Conservation (phyloP, 2,888 invertebrate species). For the Opisthograptis luteolata region DNA sequence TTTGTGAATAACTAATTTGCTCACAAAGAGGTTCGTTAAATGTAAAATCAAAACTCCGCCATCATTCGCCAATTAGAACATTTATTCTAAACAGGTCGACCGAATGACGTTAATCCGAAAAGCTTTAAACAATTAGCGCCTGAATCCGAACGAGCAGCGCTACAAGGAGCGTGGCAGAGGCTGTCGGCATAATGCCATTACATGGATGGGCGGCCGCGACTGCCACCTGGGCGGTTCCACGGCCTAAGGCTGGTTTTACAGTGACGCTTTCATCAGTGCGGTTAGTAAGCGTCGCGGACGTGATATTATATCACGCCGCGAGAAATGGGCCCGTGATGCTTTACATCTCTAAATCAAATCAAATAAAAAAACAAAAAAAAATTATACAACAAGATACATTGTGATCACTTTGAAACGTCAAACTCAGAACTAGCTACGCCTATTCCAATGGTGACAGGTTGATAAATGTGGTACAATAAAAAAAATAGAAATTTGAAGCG, state of each 20-base stretch:
- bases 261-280: no score
- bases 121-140: conserved; percentile 30
- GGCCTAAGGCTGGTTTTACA: conserved; percentile 1
- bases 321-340: no score
- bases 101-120: conserved; percentile 25
- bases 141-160: conserved; percentile 15
- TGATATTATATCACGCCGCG: no score
- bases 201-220: conserved; percentile 27
- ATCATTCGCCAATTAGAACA: conserved; percentile 9
- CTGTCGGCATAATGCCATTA: conserved; percentile 33
- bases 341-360: no score
- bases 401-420: no score
- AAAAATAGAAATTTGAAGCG: no score
- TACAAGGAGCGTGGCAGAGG: conserved; percentile 12
- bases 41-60: background rate
- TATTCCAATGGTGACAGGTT: no score
- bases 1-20: background rate
- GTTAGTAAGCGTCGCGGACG: no score
- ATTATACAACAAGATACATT: no score
- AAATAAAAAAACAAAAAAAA: no score
- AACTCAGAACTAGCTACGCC: no score
- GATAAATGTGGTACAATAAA: no score
- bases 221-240: conserved; percentile 33
- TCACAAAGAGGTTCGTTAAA: background rate
- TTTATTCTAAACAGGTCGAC: conserved; percentile 22